phyloP scores from a whole-genome alignment of 2,113 vertebrate genomes.

The Albula glossodonta region DNA sequence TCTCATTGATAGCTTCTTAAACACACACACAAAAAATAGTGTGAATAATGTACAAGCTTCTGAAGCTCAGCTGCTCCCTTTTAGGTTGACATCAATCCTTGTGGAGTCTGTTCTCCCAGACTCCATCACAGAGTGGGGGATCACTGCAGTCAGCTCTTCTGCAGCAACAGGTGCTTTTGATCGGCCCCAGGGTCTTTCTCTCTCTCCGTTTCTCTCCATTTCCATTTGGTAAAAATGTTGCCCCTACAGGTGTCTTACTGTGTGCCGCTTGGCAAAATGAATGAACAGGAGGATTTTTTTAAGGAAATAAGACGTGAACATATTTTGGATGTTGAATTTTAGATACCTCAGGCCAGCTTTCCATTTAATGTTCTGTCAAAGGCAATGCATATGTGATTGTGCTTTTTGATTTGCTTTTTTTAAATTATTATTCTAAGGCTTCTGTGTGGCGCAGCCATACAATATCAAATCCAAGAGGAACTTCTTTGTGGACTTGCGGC shows the following conservation, averaged over 20 bases:
- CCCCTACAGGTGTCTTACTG: neutral
- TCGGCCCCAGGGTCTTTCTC: neutral
- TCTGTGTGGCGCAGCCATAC: constrained; percentile 72
- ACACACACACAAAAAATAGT: no score
- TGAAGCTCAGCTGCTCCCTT: neutral
- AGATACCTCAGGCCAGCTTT: neutral
- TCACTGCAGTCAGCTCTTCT: constrained; percentile 67
- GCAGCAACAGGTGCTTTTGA: constrained; percentile 53
- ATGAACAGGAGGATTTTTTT: neutral
- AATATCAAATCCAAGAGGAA: constrained; percentile 57
- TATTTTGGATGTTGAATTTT: neutral
- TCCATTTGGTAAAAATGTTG: neutral
- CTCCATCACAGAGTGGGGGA: constrained; percentile 74
- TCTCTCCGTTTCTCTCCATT: neutral
- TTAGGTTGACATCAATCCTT: constrained; percentile 52
- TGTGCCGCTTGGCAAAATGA: no score
- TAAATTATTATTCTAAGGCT: constrained; percentile 51
- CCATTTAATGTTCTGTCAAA: neutral
- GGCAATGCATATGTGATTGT: neutral
- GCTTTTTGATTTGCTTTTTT: neutral
- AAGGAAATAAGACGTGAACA: neutral
- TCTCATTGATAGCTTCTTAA: no score
- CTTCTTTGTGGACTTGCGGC: constrained; percentile 73
- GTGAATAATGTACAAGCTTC: no score
- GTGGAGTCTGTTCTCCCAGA: constrained; percentile 56